These are phyloP conservation scores for Palythoa caribaeorum DNA, from an alignment of 92 coral and sea anemone genomes.

Conservation along the genomic window DNA sequence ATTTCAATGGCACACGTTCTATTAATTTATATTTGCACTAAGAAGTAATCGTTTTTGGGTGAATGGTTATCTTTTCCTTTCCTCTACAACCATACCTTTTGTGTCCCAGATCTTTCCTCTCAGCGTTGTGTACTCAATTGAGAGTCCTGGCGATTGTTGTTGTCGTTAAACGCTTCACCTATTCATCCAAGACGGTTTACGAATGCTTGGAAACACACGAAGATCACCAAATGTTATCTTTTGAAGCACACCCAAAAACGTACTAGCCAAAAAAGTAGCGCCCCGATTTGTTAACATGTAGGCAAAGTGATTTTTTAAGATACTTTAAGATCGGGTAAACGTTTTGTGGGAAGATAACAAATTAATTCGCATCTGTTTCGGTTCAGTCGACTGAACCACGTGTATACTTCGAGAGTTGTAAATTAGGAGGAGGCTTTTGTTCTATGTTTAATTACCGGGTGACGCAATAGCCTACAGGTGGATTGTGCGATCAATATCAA, in stretches of 20 bases:
- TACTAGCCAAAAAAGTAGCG: background rate
- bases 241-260: background rate
- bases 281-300: background rate
- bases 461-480: conserved; percentile 26
- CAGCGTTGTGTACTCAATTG: background rate
- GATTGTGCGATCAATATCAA: conserved; percentile 19
- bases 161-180: background rate
- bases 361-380: background rate
- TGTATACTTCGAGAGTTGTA: background rate
- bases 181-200: background rate
- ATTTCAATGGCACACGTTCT: background rate
- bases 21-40: background rate
- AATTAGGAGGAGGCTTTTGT: background rate
- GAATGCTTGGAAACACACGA: background rate
- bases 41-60: background rate
- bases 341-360: background rate
- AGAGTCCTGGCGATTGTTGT: background rate
- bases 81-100: conserved; percentile 9
- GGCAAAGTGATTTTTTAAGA: conserved; percentile 1
- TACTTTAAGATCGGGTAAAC: background rate
- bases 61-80: background rate
- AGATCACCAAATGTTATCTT: background rate
- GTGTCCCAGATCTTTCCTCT: conserved; percentile 4
- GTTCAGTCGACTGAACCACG: conserved; percentile 6
- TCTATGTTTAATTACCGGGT: conserved; percentile 12